Conservation (phyloP, 2,113 vertebrate genomes). For the Scartelaos histophorus region DNA sequence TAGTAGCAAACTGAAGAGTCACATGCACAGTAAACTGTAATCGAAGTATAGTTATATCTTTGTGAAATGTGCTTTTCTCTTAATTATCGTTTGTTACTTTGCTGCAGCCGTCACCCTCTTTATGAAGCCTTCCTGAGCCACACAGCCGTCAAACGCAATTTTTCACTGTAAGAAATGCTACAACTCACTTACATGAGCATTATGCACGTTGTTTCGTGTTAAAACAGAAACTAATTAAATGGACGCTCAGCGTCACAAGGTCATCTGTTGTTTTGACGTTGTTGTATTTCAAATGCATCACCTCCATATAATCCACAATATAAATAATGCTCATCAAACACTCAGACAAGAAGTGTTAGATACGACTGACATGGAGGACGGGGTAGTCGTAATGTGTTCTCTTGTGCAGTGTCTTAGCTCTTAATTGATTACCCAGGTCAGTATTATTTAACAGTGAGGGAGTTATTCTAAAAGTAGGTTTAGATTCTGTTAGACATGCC, state of each 20-base stretch:
- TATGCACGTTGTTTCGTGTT: neutral
- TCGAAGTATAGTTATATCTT: neutral
- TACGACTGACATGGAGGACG: neutral
- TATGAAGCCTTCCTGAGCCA: conserved; percentile 59
- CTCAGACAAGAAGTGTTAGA: neutral
- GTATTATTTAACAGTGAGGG: conserved; percentile 23
- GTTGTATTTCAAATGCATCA: conserved; percentile 40
- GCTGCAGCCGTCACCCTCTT: conserved; percentile 43
- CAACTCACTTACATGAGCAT: neutral
- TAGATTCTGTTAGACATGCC: conserved; percentile 36
- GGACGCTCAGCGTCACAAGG: conserved; percentile 32
- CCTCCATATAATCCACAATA: conserved; percentile 8
- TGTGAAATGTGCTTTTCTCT: neutral
- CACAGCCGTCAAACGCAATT: conserved; percentile 11
- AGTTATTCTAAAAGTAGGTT: conserved; percentile 33
- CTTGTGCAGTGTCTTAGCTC: conserved; percentile 3
- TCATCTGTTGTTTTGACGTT: conserved; percentile 39
- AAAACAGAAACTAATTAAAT: neutral
- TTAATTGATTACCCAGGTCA: conserved; percentile 17
- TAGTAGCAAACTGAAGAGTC: neutral
- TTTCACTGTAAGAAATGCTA: neutral
- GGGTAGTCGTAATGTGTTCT: neutral
- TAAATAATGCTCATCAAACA: conserved; percentile 21
- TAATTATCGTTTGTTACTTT: conserved; percentile 16
- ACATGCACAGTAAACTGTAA: neutral